These are phyloP conservation scores for Clarias pachynema DNA, from an alignment of 2,797 vertebrate species.

Conservation along the genomic window DNA sequence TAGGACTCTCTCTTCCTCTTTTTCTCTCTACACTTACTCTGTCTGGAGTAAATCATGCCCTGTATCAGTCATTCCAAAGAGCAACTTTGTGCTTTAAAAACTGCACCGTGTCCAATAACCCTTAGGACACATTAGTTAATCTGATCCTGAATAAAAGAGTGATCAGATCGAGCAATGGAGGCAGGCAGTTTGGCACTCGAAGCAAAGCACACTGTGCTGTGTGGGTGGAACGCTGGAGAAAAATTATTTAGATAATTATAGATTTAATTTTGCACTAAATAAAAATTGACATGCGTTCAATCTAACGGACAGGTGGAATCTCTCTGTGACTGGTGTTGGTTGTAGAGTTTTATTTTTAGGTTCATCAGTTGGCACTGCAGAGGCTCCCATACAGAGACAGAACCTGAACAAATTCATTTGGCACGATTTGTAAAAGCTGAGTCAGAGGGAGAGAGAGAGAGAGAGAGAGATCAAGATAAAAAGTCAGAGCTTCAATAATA, in stretches of 20 bases:
- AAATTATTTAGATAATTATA: neutral
- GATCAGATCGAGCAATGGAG: neutral
- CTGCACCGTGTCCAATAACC: neutral
- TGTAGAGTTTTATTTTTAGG: neutral
- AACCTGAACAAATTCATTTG: slow-evolving; percentile 8
- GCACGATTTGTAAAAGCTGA: slow-evolving; percentile 12
- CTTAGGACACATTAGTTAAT: neutral
- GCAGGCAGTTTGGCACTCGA: neutral
- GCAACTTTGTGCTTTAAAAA: neutral
- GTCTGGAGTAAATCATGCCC: too few relatives aligned
- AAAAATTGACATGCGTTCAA: neutral
- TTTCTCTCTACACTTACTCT: neutral
- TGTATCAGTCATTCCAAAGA: neutral
- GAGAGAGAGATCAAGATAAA: neutral
- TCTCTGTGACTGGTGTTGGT: neutral
- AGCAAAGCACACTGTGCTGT: neutral
- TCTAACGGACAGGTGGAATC: neutral
- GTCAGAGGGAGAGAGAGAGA: neutral
- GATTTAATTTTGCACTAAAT: neutral
- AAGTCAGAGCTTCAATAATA: neutral
- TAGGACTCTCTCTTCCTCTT: neutral
- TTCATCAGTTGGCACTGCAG: neutral
- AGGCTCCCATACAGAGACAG: slow-evolving; percentile 10
- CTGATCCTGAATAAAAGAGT: neutral
- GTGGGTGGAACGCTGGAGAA: neutral